Conservation (phyloP, 1,140 invertebrate genomes). For the Trissolcus basalis region DNA sequence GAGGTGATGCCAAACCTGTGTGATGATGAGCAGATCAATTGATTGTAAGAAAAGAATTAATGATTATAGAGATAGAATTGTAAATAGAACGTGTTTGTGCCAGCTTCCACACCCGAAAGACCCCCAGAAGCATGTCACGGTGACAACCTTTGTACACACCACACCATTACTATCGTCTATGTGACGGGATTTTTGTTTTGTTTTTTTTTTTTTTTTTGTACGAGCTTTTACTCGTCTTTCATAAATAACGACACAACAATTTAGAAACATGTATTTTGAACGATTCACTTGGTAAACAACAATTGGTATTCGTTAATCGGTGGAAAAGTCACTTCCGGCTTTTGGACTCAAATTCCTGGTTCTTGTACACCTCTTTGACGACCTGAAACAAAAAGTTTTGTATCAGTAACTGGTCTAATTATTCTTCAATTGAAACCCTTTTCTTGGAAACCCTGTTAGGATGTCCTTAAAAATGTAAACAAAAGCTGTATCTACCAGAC, state of each 20-base stretch:
- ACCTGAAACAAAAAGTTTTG: conserved; percentile 65
- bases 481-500: too few relatives aligned
- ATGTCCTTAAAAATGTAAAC: too few relatives aligned
- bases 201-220: background rate
- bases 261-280: conserved; percentile 41
- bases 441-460: too few relatives aligned
- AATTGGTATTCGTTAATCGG: too few relatives aligned
- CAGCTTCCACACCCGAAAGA: conserved; percentile 44
- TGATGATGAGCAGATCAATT: conserved; percentile 53
- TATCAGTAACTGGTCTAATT: conserved; percentile 30
- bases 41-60: conserved; percentile 48
- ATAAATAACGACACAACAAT: conserved; percentile 48
- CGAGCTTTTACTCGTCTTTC: conserved; percentile 5
- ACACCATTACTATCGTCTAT: conserved; percentile 25
- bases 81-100: conserved; percentile 32
- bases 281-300: background rate
- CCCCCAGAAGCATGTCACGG: conserved; percentile 42
- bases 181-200: background rate
- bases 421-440: background rate
- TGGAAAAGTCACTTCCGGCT: too few relatives aligned
- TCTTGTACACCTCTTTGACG: background rate
- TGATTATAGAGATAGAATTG: conserved; percentile 50
- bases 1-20: conserved; percentile 64
- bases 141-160: conserved; percentile 41
- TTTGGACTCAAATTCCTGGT: too few relatives aligned